Conservation (phyloP, 1,140 invertebrate species). For the Alviniconcha marisindica region DNA sequence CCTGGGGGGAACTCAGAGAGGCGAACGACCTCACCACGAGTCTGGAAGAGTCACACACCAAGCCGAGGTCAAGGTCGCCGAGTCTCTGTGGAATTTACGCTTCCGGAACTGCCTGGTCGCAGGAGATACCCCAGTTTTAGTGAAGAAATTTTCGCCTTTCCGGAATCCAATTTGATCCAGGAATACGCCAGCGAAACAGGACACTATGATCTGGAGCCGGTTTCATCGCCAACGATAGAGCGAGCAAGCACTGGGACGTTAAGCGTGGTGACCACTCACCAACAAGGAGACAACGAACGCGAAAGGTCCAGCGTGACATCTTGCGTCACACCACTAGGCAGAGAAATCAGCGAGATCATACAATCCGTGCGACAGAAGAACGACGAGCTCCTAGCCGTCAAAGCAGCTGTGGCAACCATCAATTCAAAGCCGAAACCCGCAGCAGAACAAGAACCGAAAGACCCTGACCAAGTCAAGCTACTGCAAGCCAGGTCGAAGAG, state of each 20-base stretch:
- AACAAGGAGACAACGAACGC: background rate
- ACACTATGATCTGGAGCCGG: too few relatives aligned
- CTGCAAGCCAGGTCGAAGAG: background rate
- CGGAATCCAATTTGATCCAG: too few relatives aligned
- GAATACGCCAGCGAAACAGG: too few relatives aligned
- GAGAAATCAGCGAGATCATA: background rate
- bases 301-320: background rate
- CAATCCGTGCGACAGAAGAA: conserved; percentile 7
- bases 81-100: background rate
- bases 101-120: background rate
- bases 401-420: background rate
- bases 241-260: too few relatives aligned
- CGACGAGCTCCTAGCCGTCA: background rate
- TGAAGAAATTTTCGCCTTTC: too few relatives aligned
- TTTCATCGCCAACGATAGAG: too few relatives aligned
- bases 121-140: background rate
- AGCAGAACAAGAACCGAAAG: too few relatives aligned
- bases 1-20: background rate
- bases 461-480: background rate
- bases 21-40: background rate
- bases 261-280: too few relatives aligned
- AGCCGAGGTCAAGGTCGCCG: background rate
- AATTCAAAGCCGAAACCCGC: background rate
- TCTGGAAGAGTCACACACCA: background rate
- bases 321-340: background rate